Conservation (phyloP, 2,797 vertebrate genomes). For the Macropus fuliginosus region DNA sequence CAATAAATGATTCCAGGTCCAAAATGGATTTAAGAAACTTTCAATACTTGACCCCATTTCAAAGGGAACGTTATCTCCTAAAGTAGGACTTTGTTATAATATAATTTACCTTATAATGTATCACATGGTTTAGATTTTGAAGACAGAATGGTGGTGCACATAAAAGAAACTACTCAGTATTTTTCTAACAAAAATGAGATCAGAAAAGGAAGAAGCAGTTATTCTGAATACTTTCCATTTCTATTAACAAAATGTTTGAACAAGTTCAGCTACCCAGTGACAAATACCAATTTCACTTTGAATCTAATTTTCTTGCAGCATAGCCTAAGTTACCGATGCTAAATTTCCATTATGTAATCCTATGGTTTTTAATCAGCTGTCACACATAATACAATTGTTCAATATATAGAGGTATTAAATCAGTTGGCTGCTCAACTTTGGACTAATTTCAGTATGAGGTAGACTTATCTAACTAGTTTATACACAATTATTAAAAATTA, state of each 20-base stretch:
- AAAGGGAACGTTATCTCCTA: slow-evolving; percentile 10
- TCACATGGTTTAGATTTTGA: background rate
- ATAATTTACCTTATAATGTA: background rate
- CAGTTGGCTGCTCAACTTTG: background rate
- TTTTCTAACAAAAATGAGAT: background rate
- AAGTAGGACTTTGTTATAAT: slow-evolving; percentile 8
- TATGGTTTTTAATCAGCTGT: background rate
- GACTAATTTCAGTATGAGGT: background rate
- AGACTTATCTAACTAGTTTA: slow-evolving; percentile 39
- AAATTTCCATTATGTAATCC: slow-evolving; percentile 47
- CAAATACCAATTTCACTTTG: background rate
- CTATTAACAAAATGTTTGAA: slow-evolving; percentile 11
- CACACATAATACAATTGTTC: slow-evolving; percentile 17
- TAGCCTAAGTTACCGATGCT: slow-evolving; percentile 18
- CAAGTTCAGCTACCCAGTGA: slow-evolving; percentile 19
- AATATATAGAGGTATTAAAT: slow-evolving; percentile 38
- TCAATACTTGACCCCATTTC: background rate
- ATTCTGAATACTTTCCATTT: slow-evolving; percentile 34
- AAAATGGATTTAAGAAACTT: slow-evolving; percentile 54
- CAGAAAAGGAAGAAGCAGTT: slow-evolving; percentile 26
- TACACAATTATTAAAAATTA: background rate
- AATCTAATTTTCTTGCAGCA: background rate
- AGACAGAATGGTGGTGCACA: background rate
- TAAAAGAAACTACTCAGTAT: background rate
- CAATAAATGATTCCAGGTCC: slow-evolving; percentile 40